phyloP scores from a whole-genome alignment of 2,888 invertebrate species.

The Acanthopleura granulata region DNA sequence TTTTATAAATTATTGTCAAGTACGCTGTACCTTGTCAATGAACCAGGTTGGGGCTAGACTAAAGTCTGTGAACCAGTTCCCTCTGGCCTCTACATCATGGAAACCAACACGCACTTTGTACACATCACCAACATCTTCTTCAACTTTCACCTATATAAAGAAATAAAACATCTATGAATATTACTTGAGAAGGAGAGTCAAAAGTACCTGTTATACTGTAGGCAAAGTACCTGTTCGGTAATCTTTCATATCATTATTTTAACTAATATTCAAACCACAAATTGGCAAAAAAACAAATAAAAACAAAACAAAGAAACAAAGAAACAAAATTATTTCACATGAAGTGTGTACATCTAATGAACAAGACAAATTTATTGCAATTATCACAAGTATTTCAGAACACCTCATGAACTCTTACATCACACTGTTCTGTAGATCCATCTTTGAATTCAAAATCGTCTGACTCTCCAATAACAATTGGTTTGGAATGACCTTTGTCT shows the following conservation, averaged over 20 bases:
- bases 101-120: slow-evolving; percentile 60
- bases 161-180: neutral
- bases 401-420: slow-evolving; percentile 32
- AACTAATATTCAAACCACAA: too few relatives aligned
- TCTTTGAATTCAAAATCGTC: slow-evolving; percentile 35
- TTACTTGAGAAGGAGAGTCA: too few relatives aligned
- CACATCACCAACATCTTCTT: slow-evolving; percentile 41
- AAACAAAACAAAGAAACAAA: too few relatives aligned
- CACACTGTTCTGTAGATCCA: slow-evolving; percentile 41
- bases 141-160: slow-evolving; percentile 38
- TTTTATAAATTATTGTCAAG: too few relatives aligned
- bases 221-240: too few relatives aligned
- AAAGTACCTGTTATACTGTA: too few relatives aligned
- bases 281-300: too few relatives aligned
- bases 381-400: too few relatives aligned
- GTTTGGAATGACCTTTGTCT: slow-evolving; percentile 40
- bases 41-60: slow-evolving; percentile 42
- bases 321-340: too few relatives aligned
- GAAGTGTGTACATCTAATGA: too few relatives aligned
- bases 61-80: slow-evolving; percentile 54
- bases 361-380: too few relatives aligned
- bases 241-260: too few relatives aligned
- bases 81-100: slow-evolving; percentile 37
- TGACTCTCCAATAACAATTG: slow-evolving; percentile 39
- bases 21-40: slow-evolving; percentile 36